Percentiles rank a stretch among this genome's conserved stretches.
Conservation (phyloP, 2,888 invertebrate species). For the Prosapia bicincta region DNA sequence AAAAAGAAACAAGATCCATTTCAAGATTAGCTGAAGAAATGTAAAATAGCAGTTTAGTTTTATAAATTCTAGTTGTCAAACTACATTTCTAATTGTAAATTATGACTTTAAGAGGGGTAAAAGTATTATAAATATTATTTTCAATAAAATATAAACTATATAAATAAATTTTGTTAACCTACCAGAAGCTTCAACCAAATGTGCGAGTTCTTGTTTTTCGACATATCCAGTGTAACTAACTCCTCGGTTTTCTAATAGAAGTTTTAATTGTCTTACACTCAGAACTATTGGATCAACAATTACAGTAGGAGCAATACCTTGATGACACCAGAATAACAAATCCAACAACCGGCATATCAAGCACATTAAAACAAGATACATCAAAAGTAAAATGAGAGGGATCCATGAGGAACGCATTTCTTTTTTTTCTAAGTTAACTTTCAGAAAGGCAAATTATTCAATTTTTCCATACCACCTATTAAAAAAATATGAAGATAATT, state of each 20-base stretch:
- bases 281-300: constrained; percentile 40
- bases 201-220: constrained; percentile 42
- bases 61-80: too few relatives aligned
- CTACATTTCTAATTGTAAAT: too few relatives aligned
- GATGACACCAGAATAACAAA: constrained; percentile 40
- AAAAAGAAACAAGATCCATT: too few relatives aligned
- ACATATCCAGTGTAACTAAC: constrained; percentile 42
- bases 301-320: constrained; percentile 38
- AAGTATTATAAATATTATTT: too few relatives aligned
- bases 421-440: neutral
- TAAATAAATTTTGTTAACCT: too few relatives aligned
- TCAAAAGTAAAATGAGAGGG: constrained; percentile 37
- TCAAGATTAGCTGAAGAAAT: too few relatives aligned
- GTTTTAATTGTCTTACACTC: constrained; percentile 41
- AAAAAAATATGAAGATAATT: neutral
- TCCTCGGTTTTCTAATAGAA: constrained; percentile 40
- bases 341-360: constrained; percentile 40
- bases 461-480: neutral
- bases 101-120: too few relatives aligned
- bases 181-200: constrained; percentile 42
- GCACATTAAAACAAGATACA: constrained; percentile 40
- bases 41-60: too few relatives aligned
- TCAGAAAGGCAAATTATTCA: neutral
- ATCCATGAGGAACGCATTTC: constrained; percentile 39
- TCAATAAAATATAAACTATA: too few relatives aligned